Evolutionary conservation across 1,140 invertebrate species (phyloP).

Genomic region (Onthophagus taurus): DNA sequence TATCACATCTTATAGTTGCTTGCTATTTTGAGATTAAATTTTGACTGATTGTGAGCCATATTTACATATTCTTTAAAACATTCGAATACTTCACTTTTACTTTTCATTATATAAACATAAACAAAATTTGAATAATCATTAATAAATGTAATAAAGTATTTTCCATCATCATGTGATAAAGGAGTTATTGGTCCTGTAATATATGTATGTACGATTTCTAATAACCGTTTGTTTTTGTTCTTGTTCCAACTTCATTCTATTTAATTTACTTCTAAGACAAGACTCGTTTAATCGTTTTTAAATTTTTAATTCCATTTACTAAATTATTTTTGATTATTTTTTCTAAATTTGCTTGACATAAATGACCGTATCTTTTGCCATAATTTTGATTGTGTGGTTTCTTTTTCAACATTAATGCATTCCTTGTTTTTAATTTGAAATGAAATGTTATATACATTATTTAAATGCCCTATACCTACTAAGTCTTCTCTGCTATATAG

Average conservation of each 20-base stretch:
- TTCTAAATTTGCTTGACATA: too few relatives aligned
- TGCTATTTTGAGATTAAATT: slow-evolving; percentile 28
- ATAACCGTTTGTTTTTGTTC: slow-evolving; percentile 10
- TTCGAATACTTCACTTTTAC: too few relatives aligned
- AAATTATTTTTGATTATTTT: too few relatives aligned
- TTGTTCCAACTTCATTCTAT: slow-evolving; percentile 6
- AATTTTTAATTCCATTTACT: too few relatives aligned
- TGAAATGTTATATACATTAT: slow-evolving; percentile 10
- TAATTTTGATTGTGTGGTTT: too few relatives aligned
- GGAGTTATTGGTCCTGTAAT: slow-evolving; percentile 34
- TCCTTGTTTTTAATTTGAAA: too few relatives aligned
- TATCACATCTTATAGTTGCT: slow-evolving; percentile 26
- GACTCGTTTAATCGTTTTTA: too few relatives aligned
- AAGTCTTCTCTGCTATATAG: slow-evolving; percentile 4
- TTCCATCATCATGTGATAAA: slow-evolving; percentile 24
- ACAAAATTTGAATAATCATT: slow-evolving; percentile 38
- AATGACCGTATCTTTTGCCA: too few relatives aligned
- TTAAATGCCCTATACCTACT: slow-evolving; percentile 7
- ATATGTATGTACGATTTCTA: slow-evolving; percentile 34
- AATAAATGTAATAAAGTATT: slow-evolving; percentile 36
- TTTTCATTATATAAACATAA: too few relatives aligned
- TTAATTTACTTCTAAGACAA: too few relatives aligned
- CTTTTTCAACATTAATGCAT: too few relatives aligned
- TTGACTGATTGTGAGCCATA: slow-evolving; percentile 22
- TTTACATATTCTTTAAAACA: slow-evolving; percentile 28